These are phyloP conservation scores for Luehdorfia chinensis DNA, from an alignment of 1,140 invertebrate genomes.

Conservation along the genomic window DNA sequence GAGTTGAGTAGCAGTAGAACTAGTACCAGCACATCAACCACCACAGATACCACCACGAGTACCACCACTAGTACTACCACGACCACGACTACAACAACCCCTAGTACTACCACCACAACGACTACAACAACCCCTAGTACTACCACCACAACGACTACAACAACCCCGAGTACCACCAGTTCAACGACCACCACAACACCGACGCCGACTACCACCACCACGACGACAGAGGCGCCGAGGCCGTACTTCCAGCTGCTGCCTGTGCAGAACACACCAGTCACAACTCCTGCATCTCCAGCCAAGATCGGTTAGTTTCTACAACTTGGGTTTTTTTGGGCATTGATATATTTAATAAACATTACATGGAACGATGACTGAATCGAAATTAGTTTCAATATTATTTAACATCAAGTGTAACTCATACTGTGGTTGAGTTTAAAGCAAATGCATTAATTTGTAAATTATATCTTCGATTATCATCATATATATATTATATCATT, in stretches of 20 bases:
- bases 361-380: too few relatives aligned
- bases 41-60: constrained; percentile 31
- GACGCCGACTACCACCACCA: constrained; percentile 51
- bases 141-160: constrained; percentile 66
- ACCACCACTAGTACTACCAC: constrained; percentile 26
- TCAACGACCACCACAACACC: constrained; percentile 59
- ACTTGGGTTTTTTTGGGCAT: not conserved
- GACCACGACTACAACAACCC: constrained; percentile 31
- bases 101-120: constrained; percentile 37
- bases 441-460: too few relatives aligned
- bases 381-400: too few relatives aligned
- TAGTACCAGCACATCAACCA: constrained; percentile 28
- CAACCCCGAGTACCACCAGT: constrained; percentile 74
- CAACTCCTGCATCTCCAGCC: constrained; percentile 44
- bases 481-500: too few relatives aligned
- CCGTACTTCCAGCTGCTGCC: constrained; percentile 64
- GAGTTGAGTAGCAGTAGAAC: constrained; percentile 35
- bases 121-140: constrained; percentile 71
- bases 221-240: constrained; percentile 52
- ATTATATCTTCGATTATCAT: too few relatives aligned
- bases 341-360: too few relatives aligned
- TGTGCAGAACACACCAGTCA: constrained; percentile 50
- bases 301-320: constrained; percentile 49
- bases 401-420: too few relatives aligned
- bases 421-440: too few relatives aligned